Evolutionary conservation across 2,888 invertebrate genomes (phyloP), one percentile per base, ranked within the genome.

Genomic region (Hirtodrosophila duncani): DNA sequence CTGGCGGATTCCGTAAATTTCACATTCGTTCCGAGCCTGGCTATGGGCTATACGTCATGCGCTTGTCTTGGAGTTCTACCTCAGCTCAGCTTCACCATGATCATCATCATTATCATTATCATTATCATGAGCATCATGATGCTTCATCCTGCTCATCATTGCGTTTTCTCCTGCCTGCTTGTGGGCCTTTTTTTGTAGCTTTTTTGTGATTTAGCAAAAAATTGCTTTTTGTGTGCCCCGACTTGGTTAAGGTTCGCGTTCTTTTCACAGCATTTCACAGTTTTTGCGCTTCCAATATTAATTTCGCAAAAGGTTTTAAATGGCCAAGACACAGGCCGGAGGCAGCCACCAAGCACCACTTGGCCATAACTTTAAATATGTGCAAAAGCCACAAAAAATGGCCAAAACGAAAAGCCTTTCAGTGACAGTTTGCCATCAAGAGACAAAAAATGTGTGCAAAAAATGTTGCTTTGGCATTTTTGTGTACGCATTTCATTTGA

Each of bases 1-100:
- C 67, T 64, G 50, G 69, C 69, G 77, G 80, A 77, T 77, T 79
- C 77, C 79, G 70, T 72, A 79, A 67, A 77, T 77, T 72, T 72
- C 64, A 48, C 63, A 77, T 79, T 77, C 72, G 79, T 79, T 79
- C 69, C 79, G 49, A 64, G 41, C 48, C 75, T 38, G 9, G 42
- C 63, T 62, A 71, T 75, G 74, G 69, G 83, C 77, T 79, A 83
- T 83, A 82, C 83, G 81, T 83, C 83, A 83, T 82, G 77, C 83
- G 83, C 75, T 80, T 83, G 81, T 81, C 82, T 68, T 55, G 48
- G 44, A 27, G 36, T 37, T 37, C 18, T n/a, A 17, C 13, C 29
- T 10, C 13, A 27, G n/a, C 8, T 18, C 18, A 14, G 20, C 18
- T 30, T 27, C 27, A 36, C 39, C n/a, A 33, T 37, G 39, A 43